Evolutionary conservation across 2,888 invertebrate species (phyloP), one percentile per base, ranked within the genome.

Genomic region (Koerneria pararmatus): DNA sequence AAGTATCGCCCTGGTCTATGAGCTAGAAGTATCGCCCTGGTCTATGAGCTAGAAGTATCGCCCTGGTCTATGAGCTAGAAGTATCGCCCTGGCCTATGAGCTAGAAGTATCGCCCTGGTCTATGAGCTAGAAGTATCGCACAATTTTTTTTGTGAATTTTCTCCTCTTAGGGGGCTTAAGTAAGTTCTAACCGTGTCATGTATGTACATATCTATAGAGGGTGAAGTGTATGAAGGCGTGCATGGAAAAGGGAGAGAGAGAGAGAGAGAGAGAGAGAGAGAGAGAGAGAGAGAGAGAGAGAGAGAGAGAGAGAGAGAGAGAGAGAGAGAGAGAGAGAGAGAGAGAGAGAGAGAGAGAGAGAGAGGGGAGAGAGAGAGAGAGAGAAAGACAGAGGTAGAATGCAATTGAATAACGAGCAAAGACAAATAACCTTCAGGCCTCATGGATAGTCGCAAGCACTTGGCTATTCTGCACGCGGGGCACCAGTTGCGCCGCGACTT

Each of bases 401-500:
- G 8, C 8, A 24, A 6, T 53, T 53, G 53, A 15, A 24, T 8
- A 53, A 53, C 19, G 24, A 24, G 53, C 24, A 8, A 24, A 29
- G 15, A 2, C 27, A 15, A 60, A 77, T 71, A 71, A 90, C 90
- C 90, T 78, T 89, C 85, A 1, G 88, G 88, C 80, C 91, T 91
- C 92, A 92, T 92, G 72, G 88, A 87, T 56, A 90, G 90, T 1
- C 87, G 84, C 72, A 91, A 88, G 79, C 92, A 92, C 77, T 90
- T 89, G 80, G 89, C 89, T 22, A 92, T 86, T 46, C 92, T 87
- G 80, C 92, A 92, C 78, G 89, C 89, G 0, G 92, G 91, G 84
- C 92, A 92, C 92, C 91, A 92, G 84, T 92, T 92, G 71, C 92
- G 85, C 61, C 91, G 85, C 0, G 90, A 89, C 85, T 91, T 91